Evolutionary conservation across 2,888 invertebrate genomes (phyloP).

Genomic region (Tubulanus polymorphus): DNA sequence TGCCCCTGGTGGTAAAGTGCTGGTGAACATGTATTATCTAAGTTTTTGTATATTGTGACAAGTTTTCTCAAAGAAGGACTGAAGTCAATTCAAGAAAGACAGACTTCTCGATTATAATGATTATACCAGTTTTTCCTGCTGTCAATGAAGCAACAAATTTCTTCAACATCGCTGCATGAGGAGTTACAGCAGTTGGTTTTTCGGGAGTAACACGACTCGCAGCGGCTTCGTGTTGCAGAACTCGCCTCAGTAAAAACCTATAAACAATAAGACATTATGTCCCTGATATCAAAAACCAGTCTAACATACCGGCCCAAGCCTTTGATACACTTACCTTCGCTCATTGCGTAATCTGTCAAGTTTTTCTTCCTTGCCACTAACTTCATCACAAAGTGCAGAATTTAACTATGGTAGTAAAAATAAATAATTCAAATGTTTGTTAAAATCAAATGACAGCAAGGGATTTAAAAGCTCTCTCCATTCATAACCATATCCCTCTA

Average conservation of each 20-base stretch:
- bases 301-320: no score
- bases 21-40: no score
- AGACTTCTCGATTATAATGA: neutral
- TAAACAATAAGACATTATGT: conserved; percentile 7
- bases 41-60: no score
- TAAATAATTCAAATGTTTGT: neutral
- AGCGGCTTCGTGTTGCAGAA: conserved; percentile 60
- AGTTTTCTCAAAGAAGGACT: no score
- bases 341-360: conserved; percentile 74
- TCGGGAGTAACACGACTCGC: conserved; percentile 60
- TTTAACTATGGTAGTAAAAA: conserved; percentile 48
- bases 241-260: conserved; percentile 70
- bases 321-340: conserved; percentile 30
- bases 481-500: no score
- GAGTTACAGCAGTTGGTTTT: neutral
- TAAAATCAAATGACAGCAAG: no score
- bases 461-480: no score
- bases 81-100: no score
- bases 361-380: conserved; percentile 78
- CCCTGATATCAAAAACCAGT: neutral
- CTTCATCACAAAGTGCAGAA: conserved; percentile 74
- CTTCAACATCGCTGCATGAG: neutral
- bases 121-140: no score
- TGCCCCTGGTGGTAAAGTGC: no score
- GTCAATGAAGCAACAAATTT: no score